Base-by-base conservation (phyloP, 2,113 vertebrate species). In the Acanthisitta chloris region DNA sequence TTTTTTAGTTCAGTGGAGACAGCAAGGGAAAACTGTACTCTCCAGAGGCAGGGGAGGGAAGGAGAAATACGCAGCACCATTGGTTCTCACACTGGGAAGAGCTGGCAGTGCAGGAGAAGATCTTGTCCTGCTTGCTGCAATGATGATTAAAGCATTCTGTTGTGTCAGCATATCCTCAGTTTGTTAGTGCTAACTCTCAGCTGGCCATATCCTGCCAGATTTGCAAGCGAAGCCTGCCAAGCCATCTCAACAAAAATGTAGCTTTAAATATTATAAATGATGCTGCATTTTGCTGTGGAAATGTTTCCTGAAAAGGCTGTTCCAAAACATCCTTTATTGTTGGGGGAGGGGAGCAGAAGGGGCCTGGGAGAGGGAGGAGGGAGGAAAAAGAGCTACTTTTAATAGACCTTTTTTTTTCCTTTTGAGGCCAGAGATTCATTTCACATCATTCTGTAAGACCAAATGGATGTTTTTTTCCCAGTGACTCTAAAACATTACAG, bases 151-250 rank as follows among this genome's bases (percentile, higher is more conserved):
- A 98, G 98, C 97, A 96, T 98, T 98, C 97, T 98, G 99, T 98
- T 96, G 98, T 99, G 97, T 99, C 99, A 99, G 99, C 98, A 98
- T 97, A 98, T 99, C 98, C 98, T 98, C 97, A 94, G 98, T 98
- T 96, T 98, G 98, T 98, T 97, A 98, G 96, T 96, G 86, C 97
- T 87, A 95, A 97, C 98, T 99, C 98, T 99, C 99, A 96, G 96
- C 97, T 98, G 98, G 98, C 98, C 90, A 57, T 80, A 77, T 97
- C 96, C 97, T 98, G 99, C 99, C 99, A 99, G 98, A 98, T 98
- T 97, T 97, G 97, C 93, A 97, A 79, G 92, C 54, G 51, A 70
- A 94, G 98, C 98, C 98, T 98, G 98, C 98, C 99, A 99, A 98
- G 97, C 97, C 92, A 97, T 98, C 98, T 97, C 97, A 88, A 98